These are phyloP conservation scores for Euthynnus affinis DNA, from an alignment of 2,797 vertebrate species.

Conservation along the genomic window DNA sequence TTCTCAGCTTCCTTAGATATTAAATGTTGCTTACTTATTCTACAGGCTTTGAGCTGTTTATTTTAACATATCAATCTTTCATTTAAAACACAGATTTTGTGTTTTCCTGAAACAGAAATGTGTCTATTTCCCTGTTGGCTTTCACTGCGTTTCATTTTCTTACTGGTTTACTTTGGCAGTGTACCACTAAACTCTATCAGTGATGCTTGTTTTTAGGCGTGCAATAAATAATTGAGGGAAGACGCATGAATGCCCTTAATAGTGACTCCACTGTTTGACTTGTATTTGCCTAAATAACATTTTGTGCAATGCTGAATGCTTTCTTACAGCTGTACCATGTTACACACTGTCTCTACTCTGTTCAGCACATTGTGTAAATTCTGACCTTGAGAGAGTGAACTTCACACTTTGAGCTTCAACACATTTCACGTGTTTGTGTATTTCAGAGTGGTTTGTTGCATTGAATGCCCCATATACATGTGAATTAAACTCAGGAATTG, in stretches of 20 bases:
- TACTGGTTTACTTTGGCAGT: constrained; percentile 17
- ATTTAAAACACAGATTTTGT: not conserved
- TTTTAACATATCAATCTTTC: not conserved
- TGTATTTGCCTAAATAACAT: constrained; percentile 31
- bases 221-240: constrained; percentile 57
- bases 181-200: constrained; percentile 16
- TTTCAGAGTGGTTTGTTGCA: constrained; percentile 19
- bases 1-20: no score
- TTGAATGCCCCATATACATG: constrained; percentile 40
- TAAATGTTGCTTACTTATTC: no score
- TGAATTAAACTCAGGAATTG: constrained; percentile 45
- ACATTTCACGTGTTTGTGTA: constrained; percentile 13
- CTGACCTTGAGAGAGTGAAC: constrained; percentile 27
- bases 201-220: constrained; percentile 26
- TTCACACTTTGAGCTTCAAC: not conserved
- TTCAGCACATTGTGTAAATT: constrained; percentile 9
- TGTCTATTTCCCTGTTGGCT: not conserved
- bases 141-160: not conserved
- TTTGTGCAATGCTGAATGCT: constrained; percentile 7
- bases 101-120: constrained; percentile 9
- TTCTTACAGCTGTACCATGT: constrained; percentile 3
- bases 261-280: constrained; percentile 31
- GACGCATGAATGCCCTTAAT: constrained; percentile 23
- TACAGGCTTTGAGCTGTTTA: not conserved
- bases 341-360: constrained; percentile 13